phyloP scores from a whole-genome alignment of 2,113 vertebrate genomes.

The Abramis brama region DNA sequence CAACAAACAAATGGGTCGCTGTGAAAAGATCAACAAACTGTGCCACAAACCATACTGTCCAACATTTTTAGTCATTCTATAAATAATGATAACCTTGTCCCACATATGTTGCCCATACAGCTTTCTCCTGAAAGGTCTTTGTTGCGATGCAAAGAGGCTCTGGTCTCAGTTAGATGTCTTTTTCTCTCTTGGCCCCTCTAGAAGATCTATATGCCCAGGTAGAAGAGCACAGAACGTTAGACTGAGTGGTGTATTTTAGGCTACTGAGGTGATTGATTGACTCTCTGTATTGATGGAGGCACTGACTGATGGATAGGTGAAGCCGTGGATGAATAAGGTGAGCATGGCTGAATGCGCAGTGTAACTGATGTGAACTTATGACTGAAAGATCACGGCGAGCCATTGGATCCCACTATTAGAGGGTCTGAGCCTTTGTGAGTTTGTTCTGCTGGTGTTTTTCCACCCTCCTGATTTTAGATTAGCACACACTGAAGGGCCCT shows the following conservation, averaged over 20 bases:
- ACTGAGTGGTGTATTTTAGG: conserved; percentile 24
- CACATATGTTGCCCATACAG: conserved; percentile 65
- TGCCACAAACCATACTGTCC: conserved; percentile 13
- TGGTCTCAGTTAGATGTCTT: conserved; percentile 55
- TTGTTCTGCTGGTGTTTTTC: background rate
- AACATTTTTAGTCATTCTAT: conserved; percentile 74
- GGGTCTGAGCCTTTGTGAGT: background rate
- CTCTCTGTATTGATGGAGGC: conserved; percentile 45
- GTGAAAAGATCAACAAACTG: background rate
- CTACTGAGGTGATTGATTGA: conserved; percentile 40
- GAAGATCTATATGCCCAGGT: background rate
- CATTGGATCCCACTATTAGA: background rate
- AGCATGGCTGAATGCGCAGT: conserved; percentile 52
- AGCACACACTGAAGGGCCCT: background rate
- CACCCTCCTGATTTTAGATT: conserved; percentile 18
- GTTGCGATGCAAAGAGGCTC: conserved; percentile 41
- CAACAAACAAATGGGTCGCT: no score
- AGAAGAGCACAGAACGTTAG: conserved; percentile 14
- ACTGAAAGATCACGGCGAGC: background rate
- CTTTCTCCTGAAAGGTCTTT: conserved; percentile 62
- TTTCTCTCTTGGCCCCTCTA: background rate
- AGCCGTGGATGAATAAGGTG: conserved; percentile 38
- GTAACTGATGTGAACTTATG: conserved; percentile 48
- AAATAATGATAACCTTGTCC: conserved; percentile 73
- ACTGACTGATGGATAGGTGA: conserved; percentile 31